Conservation (phyloP, 2,888 invertebrate species). For the Brenthis daphne region DNA sequence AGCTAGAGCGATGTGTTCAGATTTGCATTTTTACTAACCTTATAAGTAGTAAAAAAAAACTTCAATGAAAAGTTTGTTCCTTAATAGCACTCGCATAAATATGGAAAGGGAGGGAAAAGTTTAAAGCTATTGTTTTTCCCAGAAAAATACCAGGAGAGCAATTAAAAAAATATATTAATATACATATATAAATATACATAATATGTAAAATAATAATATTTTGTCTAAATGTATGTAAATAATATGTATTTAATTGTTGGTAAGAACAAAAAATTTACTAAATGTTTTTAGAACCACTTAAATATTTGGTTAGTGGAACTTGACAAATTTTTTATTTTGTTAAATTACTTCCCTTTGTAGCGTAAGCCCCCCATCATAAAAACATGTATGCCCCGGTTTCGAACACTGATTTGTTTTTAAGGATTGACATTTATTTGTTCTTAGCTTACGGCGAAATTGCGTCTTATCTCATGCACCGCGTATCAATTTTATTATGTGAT, state of each 20-base stretch:
- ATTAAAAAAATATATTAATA: neutral
- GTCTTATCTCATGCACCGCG: conserved; percentile 32
- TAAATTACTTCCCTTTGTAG: conserved; percentile 80
- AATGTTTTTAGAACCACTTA: neutral
- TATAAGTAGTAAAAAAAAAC: too few species aligned
- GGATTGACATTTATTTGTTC: conserved; percentile 74
- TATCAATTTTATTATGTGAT: conserved; percentile 26
- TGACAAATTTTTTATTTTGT: conserved; percentile 67
- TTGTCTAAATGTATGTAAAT: neutral
- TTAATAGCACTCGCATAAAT: too few species aligned
- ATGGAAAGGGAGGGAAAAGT: too few species aligned
- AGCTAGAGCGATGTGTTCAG: too few species aligned
- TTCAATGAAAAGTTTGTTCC: too few species aligned
- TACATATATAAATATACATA: too few species aligned
- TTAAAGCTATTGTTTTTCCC: too few species aligned
- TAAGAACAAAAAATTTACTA: too few species aligned
- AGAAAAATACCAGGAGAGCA: too few species aligned
- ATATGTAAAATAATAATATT: neutral
- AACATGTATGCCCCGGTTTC: conserved; percentile 63
- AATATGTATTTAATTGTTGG: neutral
- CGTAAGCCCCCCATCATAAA: conserved; percentile 64
- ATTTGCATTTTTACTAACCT: too few species aligned
- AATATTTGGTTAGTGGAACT: conserved; percentile 1
- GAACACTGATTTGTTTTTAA: conserved; percentile 78
- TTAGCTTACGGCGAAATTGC: conserved; percentile 72